These are phyloP conservation scores for Hartigia nigra DNA, from an alignment of 2,888 invertebrate genomes.

Conservation along the genomic window DNA sequence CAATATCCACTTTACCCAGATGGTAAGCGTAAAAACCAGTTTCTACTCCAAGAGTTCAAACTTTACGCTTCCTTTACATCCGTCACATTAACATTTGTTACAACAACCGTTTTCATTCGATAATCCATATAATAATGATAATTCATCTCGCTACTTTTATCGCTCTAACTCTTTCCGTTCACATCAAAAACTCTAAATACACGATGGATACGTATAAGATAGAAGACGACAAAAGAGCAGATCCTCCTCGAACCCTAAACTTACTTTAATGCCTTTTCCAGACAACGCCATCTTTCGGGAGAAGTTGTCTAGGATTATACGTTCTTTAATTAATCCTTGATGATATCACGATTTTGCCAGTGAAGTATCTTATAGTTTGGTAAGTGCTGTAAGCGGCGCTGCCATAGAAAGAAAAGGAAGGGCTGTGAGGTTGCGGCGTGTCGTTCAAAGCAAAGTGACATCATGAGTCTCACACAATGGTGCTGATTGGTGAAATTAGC, in stretches of 20 bases:
- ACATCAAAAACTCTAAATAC: not conserved
- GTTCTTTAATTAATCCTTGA: not conserved
- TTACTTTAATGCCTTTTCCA: not conserved
- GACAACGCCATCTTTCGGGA: not conserved
- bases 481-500: constrained; percentile 52
- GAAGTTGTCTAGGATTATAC: not conserved
- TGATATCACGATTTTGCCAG: not conserved
- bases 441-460: constrained; percentile 39
- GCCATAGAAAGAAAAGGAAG: not conserved
- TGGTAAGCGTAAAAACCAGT: not conserved
- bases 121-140: not conserved
- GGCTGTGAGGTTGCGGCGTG: not conserved
- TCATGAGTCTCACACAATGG: constrained; percentile 43
- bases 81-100: not conserved
- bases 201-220: not conserved
- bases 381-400: not conserved
- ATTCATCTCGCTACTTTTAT: not conserved
- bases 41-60: not conserved
- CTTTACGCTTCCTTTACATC: not conserved
- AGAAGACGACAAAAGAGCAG: not conserved
- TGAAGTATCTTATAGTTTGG: not conserved
- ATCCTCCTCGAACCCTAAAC: not conserved
- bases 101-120: not conserved
- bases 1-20: not conserved
- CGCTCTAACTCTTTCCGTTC: not conserved